These are phyloP conservation scores for Charina bottae DNA, from an alignment of 2,113 vertebrate species.

Conservation along the genomic window DNA sequence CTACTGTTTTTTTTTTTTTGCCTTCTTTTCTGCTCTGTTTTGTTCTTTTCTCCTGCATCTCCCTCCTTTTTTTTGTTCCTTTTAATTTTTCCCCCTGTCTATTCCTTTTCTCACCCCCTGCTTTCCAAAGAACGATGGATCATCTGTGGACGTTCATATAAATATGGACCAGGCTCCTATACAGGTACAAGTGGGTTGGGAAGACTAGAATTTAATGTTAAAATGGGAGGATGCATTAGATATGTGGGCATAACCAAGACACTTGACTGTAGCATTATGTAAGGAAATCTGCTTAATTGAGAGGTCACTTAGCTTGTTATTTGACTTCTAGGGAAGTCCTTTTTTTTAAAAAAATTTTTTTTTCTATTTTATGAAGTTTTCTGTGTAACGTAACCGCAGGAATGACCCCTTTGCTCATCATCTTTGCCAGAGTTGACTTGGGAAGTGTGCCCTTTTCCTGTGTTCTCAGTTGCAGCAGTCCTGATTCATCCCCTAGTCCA, in stretches of 20 bases:
- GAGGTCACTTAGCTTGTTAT: background rate
- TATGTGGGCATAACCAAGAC: background rate
- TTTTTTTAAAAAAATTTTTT: background rate
- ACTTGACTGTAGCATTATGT: background rate
- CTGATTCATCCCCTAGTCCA: too few species aligned
- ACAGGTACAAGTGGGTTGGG: constrained; percentile 71
- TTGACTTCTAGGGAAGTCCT: background rate
- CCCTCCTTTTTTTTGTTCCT: background rate
- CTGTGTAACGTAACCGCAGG: background rate
- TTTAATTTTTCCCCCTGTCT: background rate
- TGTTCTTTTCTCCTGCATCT: background rate
- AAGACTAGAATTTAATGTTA: constrained; percentile 8
- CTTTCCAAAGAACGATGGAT: constrained; percentile 77
- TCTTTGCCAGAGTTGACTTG: background rate
- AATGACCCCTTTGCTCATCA: background rate
- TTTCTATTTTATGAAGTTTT: too few species aligned
- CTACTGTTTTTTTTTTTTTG: background rate
- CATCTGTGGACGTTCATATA: constrained; percentile 87
- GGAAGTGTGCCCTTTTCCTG: too few species aligned
- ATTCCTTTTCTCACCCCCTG: constrained; percentile 5
- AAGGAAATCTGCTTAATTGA: background rate
- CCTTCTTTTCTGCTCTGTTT: background rate
- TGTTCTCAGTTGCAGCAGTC: too few species aligned
- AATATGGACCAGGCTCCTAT: constrained; percentile 84
- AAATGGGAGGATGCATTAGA: background rate